A percentile compares a stretch with the other conserved stretches of the same genome.
Evolutionary conservation across 2,888 invertebrate species (phyloP).

Genomic region (Cephus pulcher): DNA sequence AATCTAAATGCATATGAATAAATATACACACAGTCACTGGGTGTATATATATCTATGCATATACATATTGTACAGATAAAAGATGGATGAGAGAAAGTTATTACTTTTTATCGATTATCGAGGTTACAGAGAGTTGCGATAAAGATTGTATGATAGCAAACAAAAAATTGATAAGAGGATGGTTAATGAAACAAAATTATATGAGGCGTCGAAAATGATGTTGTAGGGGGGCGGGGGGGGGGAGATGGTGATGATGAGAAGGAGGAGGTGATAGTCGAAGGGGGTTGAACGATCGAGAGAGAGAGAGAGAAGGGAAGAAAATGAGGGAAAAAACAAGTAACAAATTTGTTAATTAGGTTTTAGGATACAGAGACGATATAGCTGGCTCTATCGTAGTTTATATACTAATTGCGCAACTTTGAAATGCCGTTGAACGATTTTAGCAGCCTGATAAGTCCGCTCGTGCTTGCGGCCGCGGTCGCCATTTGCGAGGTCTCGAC

Average conservation of each 20-base stretch:
- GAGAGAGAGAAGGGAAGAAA: background rate
- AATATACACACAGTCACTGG: conserved; percentile 38
- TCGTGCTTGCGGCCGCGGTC: background rate
- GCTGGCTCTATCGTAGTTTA: conserved; percentile 63
- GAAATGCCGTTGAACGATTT: conserved; percentile 15
- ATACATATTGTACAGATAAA: background rate
- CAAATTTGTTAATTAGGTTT: conserved; percentile 56
- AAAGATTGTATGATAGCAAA: too few relatives aligned
- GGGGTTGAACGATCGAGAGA: background rate
- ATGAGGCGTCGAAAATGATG: background rate
- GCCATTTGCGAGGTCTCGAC: background rate
- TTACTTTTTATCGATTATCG: too few relatives aligned
- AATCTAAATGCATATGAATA: conserved; percentile 26
- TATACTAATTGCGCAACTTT: conserved; percentile 39
- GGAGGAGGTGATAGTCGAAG: too few relatives aligned
- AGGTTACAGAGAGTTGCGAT: too few relatives aligned
- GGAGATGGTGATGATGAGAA: too few relatives aligned
- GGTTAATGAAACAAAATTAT: background rate
- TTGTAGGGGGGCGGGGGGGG: too few relatives aligned
- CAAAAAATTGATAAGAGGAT: background rate
- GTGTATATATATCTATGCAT: background rate
- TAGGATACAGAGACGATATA: conserved; percentile 56
- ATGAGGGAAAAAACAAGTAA: background rate
- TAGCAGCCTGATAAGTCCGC: background rate
- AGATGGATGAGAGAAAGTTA: background rate